Conservation (phyloP, 2,797 vertebrate species). For the Danio aesculapii region DNA sequence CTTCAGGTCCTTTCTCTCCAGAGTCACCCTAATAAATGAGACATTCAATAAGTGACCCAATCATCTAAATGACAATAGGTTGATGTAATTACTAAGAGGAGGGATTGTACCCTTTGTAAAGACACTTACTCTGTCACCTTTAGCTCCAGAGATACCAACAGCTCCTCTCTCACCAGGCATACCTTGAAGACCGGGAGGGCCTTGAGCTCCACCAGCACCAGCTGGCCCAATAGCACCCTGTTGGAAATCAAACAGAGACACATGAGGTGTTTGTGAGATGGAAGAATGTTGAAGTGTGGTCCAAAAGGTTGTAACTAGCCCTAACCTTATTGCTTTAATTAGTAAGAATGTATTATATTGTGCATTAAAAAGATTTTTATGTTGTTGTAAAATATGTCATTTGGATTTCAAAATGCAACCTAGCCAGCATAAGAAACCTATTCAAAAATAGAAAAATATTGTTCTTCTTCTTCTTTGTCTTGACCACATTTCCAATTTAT, state of each 20-base stretch:
- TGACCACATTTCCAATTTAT: too few relatives aligned
- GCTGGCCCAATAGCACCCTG: conserved; percentile 91
- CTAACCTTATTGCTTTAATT: background rate
- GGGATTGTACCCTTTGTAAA: background rate
- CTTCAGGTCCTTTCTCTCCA: conserved; percentile 94
- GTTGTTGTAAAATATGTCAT: background rate
- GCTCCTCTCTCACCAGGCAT: conserved; percentile 97
- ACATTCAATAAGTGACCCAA: conserved; percentile 14
- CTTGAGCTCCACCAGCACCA: conserved; percentile 86
- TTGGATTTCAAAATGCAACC: too few relatives aligned
- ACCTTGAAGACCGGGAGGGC: conserved; percentile 93
- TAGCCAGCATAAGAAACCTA: too few relatives aligned
- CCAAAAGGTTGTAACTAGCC: too few relatives aligned
- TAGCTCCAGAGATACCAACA: conserved; percentile 90
- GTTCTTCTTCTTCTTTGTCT: too few relatives aligned
- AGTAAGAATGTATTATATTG: background rate
- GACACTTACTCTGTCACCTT: conserved; percentile 93
- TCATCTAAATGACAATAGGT: background rate
- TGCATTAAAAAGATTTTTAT: background rate
- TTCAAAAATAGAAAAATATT: too few relatives aligned
- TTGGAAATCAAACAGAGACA: conserved; percentile 26
- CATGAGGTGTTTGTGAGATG: background rate
- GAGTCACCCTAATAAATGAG: conserved; percentile 85
- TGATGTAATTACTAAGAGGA: background rate
- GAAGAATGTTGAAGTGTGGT: background rate